Evolutionary conservation across 2,888 invertebrate genomes (phyloP).

Genomic region (Tridacna gigas): DNA sequence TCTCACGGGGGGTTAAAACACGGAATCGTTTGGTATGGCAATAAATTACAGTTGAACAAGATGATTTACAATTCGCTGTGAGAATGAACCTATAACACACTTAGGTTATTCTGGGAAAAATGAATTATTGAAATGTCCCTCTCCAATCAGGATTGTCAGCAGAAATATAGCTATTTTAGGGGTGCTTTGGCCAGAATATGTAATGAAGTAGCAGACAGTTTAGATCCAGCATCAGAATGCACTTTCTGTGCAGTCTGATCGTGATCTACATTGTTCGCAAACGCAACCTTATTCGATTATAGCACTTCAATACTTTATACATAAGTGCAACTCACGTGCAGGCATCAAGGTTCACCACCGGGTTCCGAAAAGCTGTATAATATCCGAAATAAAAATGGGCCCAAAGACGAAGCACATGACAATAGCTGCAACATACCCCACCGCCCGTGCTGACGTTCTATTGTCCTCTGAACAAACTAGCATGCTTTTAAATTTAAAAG

Average conservation of each 20-base stretch:
- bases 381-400: constrained; percentile 6
- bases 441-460: background rate
- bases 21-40: too few relatives aligned
- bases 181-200: too few relatives aligned
- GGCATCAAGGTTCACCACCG: background rate
- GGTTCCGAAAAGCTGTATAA: background rate
- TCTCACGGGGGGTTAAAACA: too few relatives aligned
- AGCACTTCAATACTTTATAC: background rate
- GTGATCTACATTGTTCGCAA: background rate
- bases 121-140: too few relatives aligned
- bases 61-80: too few relatives aligned
- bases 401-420: constrained; percentile 19
- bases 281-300: background rate
- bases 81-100: too few relatives aligned
- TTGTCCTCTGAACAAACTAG: constrained; percentile 9
- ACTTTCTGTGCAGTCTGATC: too few relatives aligned
- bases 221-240: background rate
- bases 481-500: constrained; percentile 2
- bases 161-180: too few relatives aligned
- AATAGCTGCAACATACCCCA: constrained; percentile 9
- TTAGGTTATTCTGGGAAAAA: too few relatives aligned
- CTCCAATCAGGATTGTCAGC: too few relatives aligned
- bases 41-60: too few relatives aligned
- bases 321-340: background rate
- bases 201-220: too few relatives aligned